A percentile compares a stretch with the other conserved stretches of the same genome.
These are phyloP conservation scores for Cladopsammia gracilis DNA, from an alignment of 64 coral and sea anemone species.

Conservation along the genomic window DNA sequence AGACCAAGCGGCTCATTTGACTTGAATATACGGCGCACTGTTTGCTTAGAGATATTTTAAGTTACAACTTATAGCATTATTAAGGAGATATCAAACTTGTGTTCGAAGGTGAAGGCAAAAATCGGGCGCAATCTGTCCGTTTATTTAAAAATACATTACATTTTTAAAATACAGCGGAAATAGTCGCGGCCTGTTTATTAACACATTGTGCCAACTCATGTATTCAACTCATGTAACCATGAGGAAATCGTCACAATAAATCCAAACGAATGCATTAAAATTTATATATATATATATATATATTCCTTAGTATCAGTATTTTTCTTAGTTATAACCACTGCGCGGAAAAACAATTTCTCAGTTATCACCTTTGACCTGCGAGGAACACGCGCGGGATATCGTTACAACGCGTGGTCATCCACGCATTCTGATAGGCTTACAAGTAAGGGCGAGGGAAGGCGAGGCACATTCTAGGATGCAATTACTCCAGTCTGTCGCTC, in stretches of 20 bases:
- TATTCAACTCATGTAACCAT: too few relatives aligned
- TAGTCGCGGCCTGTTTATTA: not conserved
- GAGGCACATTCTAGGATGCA: not conserved
- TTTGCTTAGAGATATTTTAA: too few relatives aligned
- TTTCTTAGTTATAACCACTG: not conserved
- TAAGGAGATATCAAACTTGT: too few relatives aligned
- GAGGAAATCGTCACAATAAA: too few relatives aligned
- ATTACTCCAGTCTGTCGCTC: not conserved
- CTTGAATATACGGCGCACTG: too few relatives aligned
- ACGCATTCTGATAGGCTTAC: not conserved
- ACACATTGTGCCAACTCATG: not conserved
- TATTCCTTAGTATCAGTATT: not conserved
- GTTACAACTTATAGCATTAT: too few relatives aligned
- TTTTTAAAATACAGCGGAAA: not conserved
- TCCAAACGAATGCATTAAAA: too few relatives aligned
- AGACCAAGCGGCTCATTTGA: too few relatives aligned
- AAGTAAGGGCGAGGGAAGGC: not conserved
- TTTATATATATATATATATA: too few relatives aligned
- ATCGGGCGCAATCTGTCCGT: not conserved
- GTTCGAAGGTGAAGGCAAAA: not conserved
- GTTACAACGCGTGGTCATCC: not conserved
- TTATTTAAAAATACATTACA: not conserved
- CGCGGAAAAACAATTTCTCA: too few relatives aligned
- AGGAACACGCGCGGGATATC: not conserved
- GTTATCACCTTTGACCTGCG: slow-evolving; percentile 18